phyloP scores from a whole-genome alignment of 1,140 invertebrate genomes.

The Aphelinus atriplicis region DNA sequence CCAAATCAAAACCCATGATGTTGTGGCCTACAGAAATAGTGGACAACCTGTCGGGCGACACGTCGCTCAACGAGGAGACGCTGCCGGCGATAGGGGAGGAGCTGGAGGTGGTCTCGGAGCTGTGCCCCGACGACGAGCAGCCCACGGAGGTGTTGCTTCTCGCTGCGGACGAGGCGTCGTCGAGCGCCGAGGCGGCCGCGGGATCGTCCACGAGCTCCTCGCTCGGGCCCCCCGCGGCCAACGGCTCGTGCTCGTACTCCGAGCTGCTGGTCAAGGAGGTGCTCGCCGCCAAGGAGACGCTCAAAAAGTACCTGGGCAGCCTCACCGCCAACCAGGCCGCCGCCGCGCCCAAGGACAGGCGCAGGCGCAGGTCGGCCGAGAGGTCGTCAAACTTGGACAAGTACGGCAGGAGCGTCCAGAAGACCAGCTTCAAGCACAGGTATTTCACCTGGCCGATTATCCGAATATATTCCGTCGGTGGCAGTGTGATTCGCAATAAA shows the following conservation, averaged over 20 bases:
- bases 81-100: not conserved
- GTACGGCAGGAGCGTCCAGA: conserved; percentile 29
- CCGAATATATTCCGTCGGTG: too few species aligned
- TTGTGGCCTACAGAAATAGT: conserved; percentile 14
- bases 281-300: conserved; percentile 61
- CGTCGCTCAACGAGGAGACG: not conserved
- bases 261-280: conserved; percentile 61
- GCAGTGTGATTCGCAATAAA: too few species aligned
- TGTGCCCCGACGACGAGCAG: not conserved
- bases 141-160: too few species aligned
- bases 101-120: conserved; percentile 8
- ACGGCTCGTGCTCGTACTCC: conserved; percentile 42
- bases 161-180: too few species aligned
- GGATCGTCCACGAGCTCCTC: too few species aligned
- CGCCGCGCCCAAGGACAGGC: conserved; percentile 25
- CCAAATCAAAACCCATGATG: too few species aligned
- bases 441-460: not conserved
- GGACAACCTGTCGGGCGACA: conserved; percentile 5
- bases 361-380: conserved; percentile 12
- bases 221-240: too few species aligned
- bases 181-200: too few species aligned
- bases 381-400: conserved; percentile 39
- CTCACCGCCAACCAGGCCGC: conserved; percentile 42
- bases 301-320: conserved; percentile 54
- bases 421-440: conserved; percentile 14